Evolutionary conservation across 2,113 vertebrate species (phyloP).

Genomic region (cattle (Bos taurus)): ARS-UCD2.0 NC_037331.1:119503001-119503500

Average conservation of each 20-base stretch:
- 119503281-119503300: background rate
- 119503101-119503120: background rate
- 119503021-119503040: background rate
- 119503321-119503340: background rate
- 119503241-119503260: background rate
- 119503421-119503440: background rate
- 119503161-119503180: background rate
- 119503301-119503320: background rate
- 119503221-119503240: background rate
- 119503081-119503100: background rate
- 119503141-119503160: background rate
- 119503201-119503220: background rate
- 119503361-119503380: background rate
- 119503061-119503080: background rate
- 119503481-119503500: background rate
- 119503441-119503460: background rate
- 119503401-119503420: background rate
- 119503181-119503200: background rate
- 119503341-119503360: background rate
- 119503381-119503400: background rate
- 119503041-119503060: constrained; percentile 22
- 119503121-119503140: background rate
- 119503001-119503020: background rate
- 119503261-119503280: background rate
- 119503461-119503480: background rate